phyloP scores from a whole-genome alignment of 2,113 vertebrate genomes.

The Cynopterus brachyotis region DNA sequence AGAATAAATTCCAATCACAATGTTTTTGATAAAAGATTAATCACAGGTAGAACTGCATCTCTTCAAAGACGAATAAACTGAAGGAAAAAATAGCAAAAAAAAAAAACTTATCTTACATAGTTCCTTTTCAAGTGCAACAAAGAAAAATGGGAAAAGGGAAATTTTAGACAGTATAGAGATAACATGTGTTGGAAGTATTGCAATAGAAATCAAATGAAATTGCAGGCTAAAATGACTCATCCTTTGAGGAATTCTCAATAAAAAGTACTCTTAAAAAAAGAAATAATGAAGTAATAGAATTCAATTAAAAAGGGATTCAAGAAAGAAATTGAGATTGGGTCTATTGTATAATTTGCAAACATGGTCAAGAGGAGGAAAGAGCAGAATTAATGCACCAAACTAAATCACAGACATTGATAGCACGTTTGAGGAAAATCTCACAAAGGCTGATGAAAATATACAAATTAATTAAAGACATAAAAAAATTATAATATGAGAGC shows the following conservation, averaged over 20 bases:
- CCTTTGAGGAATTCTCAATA: neutral
- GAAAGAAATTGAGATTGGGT: neutral
- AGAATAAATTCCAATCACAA: neutral
- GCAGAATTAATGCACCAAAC: neutral
- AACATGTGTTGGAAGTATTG: neutral
- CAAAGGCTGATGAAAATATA: neutral
- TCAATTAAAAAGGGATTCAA: neutral
- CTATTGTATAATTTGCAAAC: neutral
- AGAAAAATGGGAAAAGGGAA: neutral
- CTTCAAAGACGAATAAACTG: conserved; percentile 18
- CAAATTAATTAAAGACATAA: neutral
- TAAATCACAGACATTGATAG: neutral
- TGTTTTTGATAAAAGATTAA: neutral
- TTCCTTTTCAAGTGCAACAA: neutral
- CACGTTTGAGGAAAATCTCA: neutral
- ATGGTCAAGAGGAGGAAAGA: neutral
- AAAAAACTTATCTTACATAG: conserved; percentile 21
- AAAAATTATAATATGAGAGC: neutral
- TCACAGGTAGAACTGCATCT: neutral
- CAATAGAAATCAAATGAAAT: conserved; percentile 42
- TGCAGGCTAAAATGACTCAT: neutral
- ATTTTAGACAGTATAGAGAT: conserved; percentile 9
- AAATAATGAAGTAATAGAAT: neutral
- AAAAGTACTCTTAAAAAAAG: neutral
- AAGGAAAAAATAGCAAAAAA: neutral